These are phyloP conservation scores for Galerucella calmariensis DNA, from an alignment of 2,888 invertebrate genomes.

Conservation along the genomic window DNA sequence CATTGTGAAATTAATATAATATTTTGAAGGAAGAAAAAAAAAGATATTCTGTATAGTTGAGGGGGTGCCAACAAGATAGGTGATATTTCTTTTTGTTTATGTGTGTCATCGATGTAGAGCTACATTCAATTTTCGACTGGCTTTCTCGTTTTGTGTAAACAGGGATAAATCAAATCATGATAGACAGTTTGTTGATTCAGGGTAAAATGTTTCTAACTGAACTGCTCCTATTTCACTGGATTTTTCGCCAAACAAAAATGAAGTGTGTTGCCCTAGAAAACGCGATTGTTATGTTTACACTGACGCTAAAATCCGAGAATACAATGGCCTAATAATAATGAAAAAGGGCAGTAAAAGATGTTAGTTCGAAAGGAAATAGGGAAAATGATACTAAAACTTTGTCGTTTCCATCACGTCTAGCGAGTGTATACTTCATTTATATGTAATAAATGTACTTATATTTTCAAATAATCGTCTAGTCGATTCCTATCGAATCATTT, in stretches of 20 bases:
- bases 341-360: conserved; percentile 1
- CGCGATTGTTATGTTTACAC: conserved; percentile 15
- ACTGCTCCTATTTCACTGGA: conserved; percentile 24
- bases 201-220: conserved; percentile 36
- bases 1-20: too few relatives aligned
- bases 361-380: background rate
- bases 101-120: conserved; percentile 37
- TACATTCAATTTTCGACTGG: conserved; percentile 46
- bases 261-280: conserved; percentile 17
- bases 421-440: background rate
- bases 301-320: conserved; percentile 6
- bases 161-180: conserved; percentile 48
- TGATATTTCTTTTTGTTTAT: conserved; percentile 34
- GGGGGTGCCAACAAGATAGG: background rate
- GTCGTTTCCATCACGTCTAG: conserved; percentile 2
- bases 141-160: conserved; percentile 45
- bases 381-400: conserved; percentile 3
- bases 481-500: too few relatives aligned
- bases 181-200: conserved; percentile 48
- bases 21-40: too few relatives aligned
- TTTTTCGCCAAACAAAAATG: conserved; percentile 28
- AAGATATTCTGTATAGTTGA: background rate
- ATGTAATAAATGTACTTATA: background rate
- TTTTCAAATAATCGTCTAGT: background rate
- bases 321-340: conserved; percentile 15